phyloP scores from a whole-genome alignment of 2,113 vertebrate genomes.

The Monopterus albus region DNA sequence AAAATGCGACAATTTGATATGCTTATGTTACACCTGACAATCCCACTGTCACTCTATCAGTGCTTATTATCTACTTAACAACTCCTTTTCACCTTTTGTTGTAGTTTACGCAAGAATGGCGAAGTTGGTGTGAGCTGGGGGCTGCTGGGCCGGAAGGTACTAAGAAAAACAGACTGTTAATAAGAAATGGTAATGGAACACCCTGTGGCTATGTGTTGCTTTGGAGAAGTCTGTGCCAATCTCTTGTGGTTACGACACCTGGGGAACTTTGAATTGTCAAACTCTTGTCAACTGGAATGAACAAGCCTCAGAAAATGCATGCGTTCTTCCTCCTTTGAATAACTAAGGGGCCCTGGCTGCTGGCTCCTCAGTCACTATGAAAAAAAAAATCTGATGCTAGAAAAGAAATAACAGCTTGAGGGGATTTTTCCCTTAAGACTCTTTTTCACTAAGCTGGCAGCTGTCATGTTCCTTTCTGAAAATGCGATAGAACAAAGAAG shows the following conservation, averaged over 20 bases:
- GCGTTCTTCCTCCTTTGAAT: constrained; percentile 10
- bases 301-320: constrained; percentile 12
- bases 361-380: constrained; percentile 48
- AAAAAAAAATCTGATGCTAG: constrained; percentile 63
- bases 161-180: constrained; percentile 11
- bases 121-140: not conserved
- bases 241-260: constrained; percentile 54
- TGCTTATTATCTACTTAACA: not conserved
- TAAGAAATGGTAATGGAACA: constrained; percentile 13
- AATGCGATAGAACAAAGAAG: constrained; percentile 46
- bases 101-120: not conserved
- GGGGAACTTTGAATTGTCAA: constrained; percentile 31
- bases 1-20: not conserved
- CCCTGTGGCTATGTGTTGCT: not conserved
- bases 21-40: not conserved
- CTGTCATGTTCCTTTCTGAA: constrained; percentile 38
- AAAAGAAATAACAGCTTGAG: constrained; percentile 7
- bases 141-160: not conserved
- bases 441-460: constrained; percentile 54
- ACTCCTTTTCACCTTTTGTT: not conserved
- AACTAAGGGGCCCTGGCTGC: constrained; percentile 28
- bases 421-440: not conserved
- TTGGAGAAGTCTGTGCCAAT: constrained; percentile 40
- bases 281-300: constrained; percentile 12
- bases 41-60: not conserved